Base-by-base conservation (phyloP, 2,797 vertebrate genomes). In the Fringilla coelebs region DNA sequence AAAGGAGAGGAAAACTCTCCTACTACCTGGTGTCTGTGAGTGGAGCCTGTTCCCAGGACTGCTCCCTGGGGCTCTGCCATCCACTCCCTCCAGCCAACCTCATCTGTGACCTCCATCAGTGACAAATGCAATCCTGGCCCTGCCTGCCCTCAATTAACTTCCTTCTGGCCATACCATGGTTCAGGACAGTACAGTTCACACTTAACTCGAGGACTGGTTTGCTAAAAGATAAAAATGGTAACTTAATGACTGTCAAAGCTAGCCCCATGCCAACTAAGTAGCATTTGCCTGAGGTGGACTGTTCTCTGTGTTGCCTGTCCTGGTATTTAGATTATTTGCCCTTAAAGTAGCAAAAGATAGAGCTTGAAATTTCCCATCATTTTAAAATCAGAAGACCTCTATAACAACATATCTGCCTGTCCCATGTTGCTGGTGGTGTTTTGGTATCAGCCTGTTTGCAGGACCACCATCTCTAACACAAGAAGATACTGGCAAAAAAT, bases 111-210 rank as follows among this genome's bases (percentile, higher is more conserved):
- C 91, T 88, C 43, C 2, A 76, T 51, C 83, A 78, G 79, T 66
- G 91, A 40, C 85, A 94, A 91, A 75, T 31, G 5, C 51, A 58
- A 29, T 79, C 70, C 46, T 1, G 13, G 46, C 71, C 46, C 73
- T 93, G 88, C 63, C 70, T 90, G 90, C 86, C 77, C 95, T 90
- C 90, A 52, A 6, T 94, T 86, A 78, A 88, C 88, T 95, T 90
- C 83, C 74, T 52, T 73, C 89, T 91, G 79, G 60, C 66, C 75
- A 19, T 8, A 7, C 34, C 57, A 29, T 61, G 13, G 31, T 17
- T 78, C 54, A 51, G 70, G 75, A 43, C 7, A 12, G 40, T 32
- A 13, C 29, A 12, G 81, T 70, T 93, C 87, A 85, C 1, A 2
- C 54, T 88, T 18, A 48, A 66, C 49, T 85, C 0, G 0, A 60